Evolutionary conservation across 2,797 vertebrate genomes (phyloP).

Genomic region (Helarctos malayanus): DNA sequence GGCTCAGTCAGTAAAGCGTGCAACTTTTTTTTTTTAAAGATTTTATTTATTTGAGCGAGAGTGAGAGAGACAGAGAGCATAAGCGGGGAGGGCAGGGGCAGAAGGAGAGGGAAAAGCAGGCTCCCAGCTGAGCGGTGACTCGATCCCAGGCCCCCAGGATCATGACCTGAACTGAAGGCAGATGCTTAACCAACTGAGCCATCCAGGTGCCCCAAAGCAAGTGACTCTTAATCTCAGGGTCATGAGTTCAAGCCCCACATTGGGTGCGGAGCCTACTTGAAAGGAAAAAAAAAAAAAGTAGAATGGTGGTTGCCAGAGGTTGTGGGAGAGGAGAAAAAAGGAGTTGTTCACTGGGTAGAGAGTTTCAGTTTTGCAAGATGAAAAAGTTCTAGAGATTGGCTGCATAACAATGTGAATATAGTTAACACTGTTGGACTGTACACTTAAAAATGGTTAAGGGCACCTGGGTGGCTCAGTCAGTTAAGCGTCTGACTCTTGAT

Average conservation of each 20-base stretch:
- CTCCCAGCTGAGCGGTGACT: too few species aligned
- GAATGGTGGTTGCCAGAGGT: background rate
- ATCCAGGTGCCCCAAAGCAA: too few species aligned
- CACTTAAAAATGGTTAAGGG: background rate
- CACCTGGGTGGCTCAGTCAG: background rate
- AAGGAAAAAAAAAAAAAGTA: background rate
- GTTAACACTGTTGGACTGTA: background rate
- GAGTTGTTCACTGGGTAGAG: background rate
- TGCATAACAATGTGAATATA: background rate
- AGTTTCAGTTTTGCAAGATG: background rate
- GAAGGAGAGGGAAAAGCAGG: too few species aligned
- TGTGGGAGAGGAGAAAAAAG: background rate
- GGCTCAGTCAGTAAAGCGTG: background rate
- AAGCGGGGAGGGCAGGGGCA: too few species aligned
- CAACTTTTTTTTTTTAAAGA: background rate
- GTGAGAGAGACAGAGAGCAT: too few species aligned
- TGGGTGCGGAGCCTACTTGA: background rate
- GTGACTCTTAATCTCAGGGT: background rate
- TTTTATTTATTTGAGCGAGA: too few species aligned
- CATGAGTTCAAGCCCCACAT: background rate
- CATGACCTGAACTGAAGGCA: too few species aligned
- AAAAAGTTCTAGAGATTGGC: background rate
- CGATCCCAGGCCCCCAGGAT: too few species aligned
- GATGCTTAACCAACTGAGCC: too few species aligned
- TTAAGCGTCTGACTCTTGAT: too few species aligned